Evolutionary conservation across 2,113 vertebrate species (phyloP).

Genomic region (Romanogobio albipinnatus): DNA sequence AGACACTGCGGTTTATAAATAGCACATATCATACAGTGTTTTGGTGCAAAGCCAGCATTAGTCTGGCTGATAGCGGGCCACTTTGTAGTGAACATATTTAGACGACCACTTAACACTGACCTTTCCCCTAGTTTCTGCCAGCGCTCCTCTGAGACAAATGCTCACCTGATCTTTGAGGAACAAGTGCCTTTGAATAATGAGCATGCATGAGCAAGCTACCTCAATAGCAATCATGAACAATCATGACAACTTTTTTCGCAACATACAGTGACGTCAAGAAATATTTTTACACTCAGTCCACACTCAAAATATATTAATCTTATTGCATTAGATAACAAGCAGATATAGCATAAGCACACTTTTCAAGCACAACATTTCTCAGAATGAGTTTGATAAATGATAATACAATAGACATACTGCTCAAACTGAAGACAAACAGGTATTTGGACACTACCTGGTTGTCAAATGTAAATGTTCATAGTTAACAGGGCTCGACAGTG

Average conservation of each 20-base stretch:
- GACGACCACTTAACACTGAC: constrained; percentile 56
- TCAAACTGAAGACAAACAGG: background rate
- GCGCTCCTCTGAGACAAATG: background rate
- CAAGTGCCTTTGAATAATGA: background rate
- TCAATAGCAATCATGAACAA: background rate
- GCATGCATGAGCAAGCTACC: background rate
- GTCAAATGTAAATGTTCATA: too few relatives aligned
- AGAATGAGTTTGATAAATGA: background rate
- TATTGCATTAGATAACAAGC: background rate
- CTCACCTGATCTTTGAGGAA: constrained; percentile 10
- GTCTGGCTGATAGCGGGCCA: constrained; percentile 64
- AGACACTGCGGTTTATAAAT: constrained; percentile 59
- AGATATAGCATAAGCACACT: too few relatives aligned
- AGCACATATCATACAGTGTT: constrained; percentile 54
- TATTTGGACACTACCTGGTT: too few relatives aligned
- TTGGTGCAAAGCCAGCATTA: constrained; percentile 55
- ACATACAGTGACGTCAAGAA: too few relatives aligned
- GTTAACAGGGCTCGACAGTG: too few relatives aligned
- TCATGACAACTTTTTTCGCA: background rate
- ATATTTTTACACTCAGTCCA: background rate
- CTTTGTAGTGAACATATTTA: constrained; percentile 64
- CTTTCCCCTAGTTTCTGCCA: constrained; percentile 71
- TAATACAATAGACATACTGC: background rate
- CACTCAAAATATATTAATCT: background rate
- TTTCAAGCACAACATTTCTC: background rate